Evolutionary conservation across 2,888 invertebrate species (phyloP), one percentile per base, ranked within the genome.

Genomic region (Tromatobia lineatoria): DNA sequence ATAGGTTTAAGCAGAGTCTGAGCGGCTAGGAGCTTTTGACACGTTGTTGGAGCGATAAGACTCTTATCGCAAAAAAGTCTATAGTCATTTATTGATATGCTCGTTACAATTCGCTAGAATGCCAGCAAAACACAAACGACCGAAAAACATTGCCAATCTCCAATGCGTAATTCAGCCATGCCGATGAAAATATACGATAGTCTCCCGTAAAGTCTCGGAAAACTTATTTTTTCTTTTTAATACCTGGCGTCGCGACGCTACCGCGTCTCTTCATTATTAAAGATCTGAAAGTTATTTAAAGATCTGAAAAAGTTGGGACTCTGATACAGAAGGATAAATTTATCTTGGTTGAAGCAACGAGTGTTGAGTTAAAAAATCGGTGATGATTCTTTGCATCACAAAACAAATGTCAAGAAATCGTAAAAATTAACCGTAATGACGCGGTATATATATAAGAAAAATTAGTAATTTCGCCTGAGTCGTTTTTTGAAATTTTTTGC

Each of bases 231-330:
- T n/a, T n/a, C n/a, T n/a, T n/a, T n/a, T n/a, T n/a, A n/a, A n/a
- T n/a, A n/a, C n/a, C n/a, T n/a, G n/a, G n/a, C n/a, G n/a, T n/a
- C n/a, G n/a, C n/a, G n/a, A n/a, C n/a, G n/a, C n/a, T n/a, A n/a
- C n/a, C n/a, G n/a, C n/a, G n/a, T n/a, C n/a, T n/a, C n/a, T n/a
- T n/a, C n/a, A n/a, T n/a, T n/a, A n/a, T n/a, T n/a, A n/a, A n/a
- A n/a, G n/a, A n/a, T n/a, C n/a, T n/a, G n/a, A n/a, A n/a, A 66
- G 47, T 66, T 78, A 73, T 80, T 67, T 54, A 42, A 54, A 80
- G 54, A 66, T 66, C 0, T 38, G n/a, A 57, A 66, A 78, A 70
- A 47, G 23, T n/a, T 3, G 50, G n/a, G n/a, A 67, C 64, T 73
- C 54, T 66, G 42, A 73, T 80, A 54, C 23, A 23, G 50, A 50